Base-by-base conservation (phyloP, 2,113 vertebrate species). In the Okapia johnstoni region DNA sequence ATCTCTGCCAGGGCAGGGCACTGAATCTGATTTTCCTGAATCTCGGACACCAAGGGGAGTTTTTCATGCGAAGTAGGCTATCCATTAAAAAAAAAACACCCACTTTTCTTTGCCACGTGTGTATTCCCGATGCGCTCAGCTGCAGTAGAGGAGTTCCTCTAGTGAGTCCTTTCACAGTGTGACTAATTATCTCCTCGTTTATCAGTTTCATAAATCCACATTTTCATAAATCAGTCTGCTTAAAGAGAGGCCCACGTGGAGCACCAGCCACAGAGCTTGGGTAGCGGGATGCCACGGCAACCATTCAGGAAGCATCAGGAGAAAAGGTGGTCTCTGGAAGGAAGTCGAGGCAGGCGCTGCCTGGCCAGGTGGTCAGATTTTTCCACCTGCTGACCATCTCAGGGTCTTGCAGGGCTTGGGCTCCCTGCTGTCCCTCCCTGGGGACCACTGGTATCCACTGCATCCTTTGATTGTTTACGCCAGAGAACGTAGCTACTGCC, bases 211-310 rank as follows among this genome's bases (percentile, higher is more conserved):
- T 79, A 90, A 90, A 90, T 93, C 85, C 89, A 88, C 50, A 48
- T 94, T 97, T 93, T 97, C 95, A 96, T 96, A 93, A 92, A 90
- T 96, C 95, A 92, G 84, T 25, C 93, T 94, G 97, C 79, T 87
- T 92, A 94, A 93, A 83, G 16, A 85, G 77, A 76, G 61, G n/a
- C 55, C 16, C 57, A 8, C 12, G 2, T n/a, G n/a, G 79, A 57
- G 60, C 1, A 25, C 66, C 66, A 40, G 83, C 60, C 28, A 33
- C 50, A 19, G 86, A 52, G 54, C 46, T 33, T 5, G 12, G 86
- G 28, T 16, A 11, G 12, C 0, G 0, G 92, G 79, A 43, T 6
- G 26, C 50, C 26, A 0, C 28, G 0, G 0, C 12, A 2, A 26
- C 36, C 11, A 0, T 13, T 40, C 7, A 43, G 0, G 10, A 4